phyloP scores from a whole-genome alignment of 2,888 invertebrate species.

The Tanytarsus gracilentus region DNA sequence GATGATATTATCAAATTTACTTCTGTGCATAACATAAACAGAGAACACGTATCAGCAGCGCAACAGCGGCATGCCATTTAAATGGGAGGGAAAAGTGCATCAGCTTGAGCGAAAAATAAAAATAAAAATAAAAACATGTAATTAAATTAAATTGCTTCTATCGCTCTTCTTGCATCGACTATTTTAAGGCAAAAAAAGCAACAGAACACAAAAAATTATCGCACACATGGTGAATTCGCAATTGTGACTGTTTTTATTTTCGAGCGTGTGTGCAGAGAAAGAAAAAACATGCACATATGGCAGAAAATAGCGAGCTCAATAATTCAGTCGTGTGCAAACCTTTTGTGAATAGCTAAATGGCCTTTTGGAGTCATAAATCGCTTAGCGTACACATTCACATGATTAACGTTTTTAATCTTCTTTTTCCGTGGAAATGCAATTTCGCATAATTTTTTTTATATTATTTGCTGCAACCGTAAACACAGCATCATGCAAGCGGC shows the following conservation, averaged over 20 bases:
- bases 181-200: background rate
- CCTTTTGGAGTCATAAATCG: slow-evolving; percentile 4
- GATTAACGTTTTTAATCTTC: background rate
- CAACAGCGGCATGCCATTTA: background rate
- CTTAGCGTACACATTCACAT: background rate
- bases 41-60: no score
- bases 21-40: slow-evolving; percentile 11
- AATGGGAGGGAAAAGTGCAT: background rate
- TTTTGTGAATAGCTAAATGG: slow-evolving; percentile 5
- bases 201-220: slow-evolving; percentile 11
- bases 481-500: no score
- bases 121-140: slow-evolving; percentile 9
- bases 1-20: background rate
- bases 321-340: no score
- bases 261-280: background rate
- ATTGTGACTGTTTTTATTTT: background rate
- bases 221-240: slow-evolving; percentile 9
- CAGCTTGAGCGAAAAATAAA: background rate
- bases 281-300: no score
- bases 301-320: no score
- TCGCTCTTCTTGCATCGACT: background rate
- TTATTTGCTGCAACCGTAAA: no score
- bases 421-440: no score
- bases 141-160: slow-evolving; percentile 26
- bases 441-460: no score